phyloP scores from a whole-genome alignment of 2,797 vertebrate species.

The Lithobates sylvaticus region DNA sequence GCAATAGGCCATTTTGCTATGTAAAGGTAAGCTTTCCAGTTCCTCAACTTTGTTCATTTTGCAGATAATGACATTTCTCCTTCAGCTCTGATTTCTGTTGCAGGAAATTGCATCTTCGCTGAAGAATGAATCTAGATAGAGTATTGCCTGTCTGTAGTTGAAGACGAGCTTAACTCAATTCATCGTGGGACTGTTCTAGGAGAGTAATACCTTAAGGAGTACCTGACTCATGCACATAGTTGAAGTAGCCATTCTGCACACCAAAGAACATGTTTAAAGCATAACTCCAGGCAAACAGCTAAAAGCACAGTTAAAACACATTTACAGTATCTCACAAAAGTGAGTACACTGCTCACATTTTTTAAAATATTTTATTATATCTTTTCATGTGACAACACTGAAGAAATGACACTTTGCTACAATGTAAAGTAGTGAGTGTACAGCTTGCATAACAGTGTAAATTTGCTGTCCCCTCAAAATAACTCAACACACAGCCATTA shows the following conservation, averaged over 20 bases:
- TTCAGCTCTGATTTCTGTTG: slow-evolving; percentile 59
- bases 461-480: too few species aligned
- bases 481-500: too few species aligned
- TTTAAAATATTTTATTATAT: too few species aligned
- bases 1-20: slow-evolving; percentile 58
- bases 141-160: slow-evolving; percentile 51
- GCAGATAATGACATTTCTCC: slow-evolving; percentile 61
- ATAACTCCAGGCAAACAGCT: not conserved
- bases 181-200: slow-evolving; percentile 1
- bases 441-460: too few species aligned
- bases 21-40: slow-evolving; percentile 58
- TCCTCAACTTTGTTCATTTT: slow-evolving; percentile 54
- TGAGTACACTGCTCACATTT: too few species aligned
- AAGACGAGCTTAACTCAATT: slow-evolving; percentile 50
- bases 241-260: not conserved
- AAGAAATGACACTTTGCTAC: too few species aligned
- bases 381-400: too few species aligned
- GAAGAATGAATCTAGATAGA: slow-evolving; percentile 54
- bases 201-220: not conserved
- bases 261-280: not conserved
- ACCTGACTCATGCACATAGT: not conserved
- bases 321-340: too few species aligned
- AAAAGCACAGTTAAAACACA: not conserved
- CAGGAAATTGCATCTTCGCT: slow-evolving; percentile 60
- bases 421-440: too few species aligned